phyloP scores from a whole-genome alignment of 2,888 invertebrate species.

The Melangyna quadrimaculata region DNA sequence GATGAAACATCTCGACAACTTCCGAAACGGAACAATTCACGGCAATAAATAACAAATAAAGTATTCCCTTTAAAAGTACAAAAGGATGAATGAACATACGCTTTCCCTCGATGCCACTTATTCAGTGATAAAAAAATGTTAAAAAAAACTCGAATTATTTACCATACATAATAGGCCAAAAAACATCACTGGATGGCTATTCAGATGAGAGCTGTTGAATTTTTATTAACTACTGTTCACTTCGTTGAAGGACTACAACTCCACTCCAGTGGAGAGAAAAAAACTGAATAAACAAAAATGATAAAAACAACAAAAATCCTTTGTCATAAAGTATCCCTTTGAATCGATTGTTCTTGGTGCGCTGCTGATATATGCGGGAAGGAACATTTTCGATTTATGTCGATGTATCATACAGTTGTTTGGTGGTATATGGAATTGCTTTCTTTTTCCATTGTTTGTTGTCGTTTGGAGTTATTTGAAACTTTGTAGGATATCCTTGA shows the following conservation, averaged over 20 bases:
- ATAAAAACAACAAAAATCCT: conserved; percentile 52
- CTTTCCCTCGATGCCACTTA: conserved; percentile 33
- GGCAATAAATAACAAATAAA: conserved; percentile 59
- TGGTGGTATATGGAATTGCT: conserved; percentile 64
- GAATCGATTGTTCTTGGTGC: conserved; percentile 47
- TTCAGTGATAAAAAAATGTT: conserved; percentile 3
- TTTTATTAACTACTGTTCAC: conserved; percentile 72
- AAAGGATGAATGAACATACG: conserved; percentile 42
- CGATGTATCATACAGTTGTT: conserved; percentile 44
- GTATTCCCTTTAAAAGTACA: conserved; percentile 40
- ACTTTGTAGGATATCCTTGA: conserved; percentile 80
- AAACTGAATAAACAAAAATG: conserved; percentile 44
- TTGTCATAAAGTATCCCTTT: conserved; percentile 64
- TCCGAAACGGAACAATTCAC: conserved; percentile 44
- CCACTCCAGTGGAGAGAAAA: conserved; percentile 40
- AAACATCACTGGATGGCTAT: conserved; percentile 65
- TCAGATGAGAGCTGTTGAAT: conserved; percentile 71
- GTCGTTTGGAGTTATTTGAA: conserved; percentile 69
- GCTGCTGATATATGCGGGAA: conserved; percentile 48
- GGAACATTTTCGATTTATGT: conserved; percentile 52
- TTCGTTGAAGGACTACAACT: conserved; percentile 59
- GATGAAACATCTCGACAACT: conserved; percentile 27
- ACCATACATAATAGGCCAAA: conserved; percentile 69
- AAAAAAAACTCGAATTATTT: conserved; percentile 64
- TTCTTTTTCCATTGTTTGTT: conserved; percentile 69